These are phyloP conservation scores for Acanthurus tractus DNA, from an alignment of 2,797 vertebrate species.

Conservation along the genomic window DNA sequence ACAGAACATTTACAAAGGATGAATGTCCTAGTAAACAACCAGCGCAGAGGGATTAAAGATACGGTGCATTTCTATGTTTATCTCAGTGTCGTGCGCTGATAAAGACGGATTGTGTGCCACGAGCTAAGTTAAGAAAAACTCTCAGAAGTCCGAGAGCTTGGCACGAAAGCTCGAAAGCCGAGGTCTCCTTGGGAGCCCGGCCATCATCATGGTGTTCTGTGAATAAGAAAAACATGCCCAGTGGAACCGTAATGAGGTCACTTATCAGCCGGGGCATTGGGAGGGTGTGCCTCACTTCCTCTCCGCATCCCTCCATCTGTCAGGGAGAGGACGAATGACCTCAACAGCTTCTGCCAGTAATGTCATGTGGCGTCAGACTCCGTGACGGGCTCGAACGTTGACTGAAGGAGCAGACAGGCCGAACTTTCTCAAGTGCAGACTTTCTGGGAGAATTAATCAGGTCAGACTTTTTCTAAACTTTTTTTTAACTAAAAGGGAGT, in stretches of 20 bases:
- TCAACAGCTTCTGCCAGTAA: slow-evolving; percentile 48
- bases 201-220: slow-evolving; percentile 58
- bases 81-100: slow-evolving; percentile 36
- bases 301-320: slow-evolving; percentile 70
- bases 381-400: slow-evolving; percentile 38
- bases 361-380: slow-evolving; percentile 54
- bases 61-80: not conserved
- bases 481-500: too few species aligned
- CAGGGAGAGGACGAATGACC: slow-evolving; percentile 56
- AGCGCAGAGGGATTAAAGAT: slow-evolving; percentile 20
- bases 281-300: slow-evolving; percentile 72
- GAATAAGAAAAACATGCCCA: slow-evolving; percentile 67
- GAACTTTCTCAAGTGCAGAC: slow-evolving; percentile 34
- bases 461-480: not conserved
- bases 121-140: slow-evolving; percentile 59
- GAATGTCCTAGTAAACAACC: slow-evolving; percentile 28
- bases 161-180: slow-evolving; percentile 38
- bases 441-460: slow-evolving; percentile 10
- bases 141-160: slow-evolving; percentile 53
- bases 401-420: slow-evolving; percentile 31
- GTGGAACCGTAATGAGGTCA: slow-evolving; percentile 75
- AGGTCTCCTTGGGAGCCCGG: slow-evolving; percentile 46
- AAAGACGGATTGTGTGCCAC: slow-evolving; percentile 17
- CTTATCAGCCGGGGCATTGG: slow-evolving; percentile 72
- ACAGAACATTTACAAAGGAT: slow-evolving; percentile 31